phyloP scores from a whole-genome alignment of 2,113 vertebrate species.

The Anthoscopus minutus region DNA sequence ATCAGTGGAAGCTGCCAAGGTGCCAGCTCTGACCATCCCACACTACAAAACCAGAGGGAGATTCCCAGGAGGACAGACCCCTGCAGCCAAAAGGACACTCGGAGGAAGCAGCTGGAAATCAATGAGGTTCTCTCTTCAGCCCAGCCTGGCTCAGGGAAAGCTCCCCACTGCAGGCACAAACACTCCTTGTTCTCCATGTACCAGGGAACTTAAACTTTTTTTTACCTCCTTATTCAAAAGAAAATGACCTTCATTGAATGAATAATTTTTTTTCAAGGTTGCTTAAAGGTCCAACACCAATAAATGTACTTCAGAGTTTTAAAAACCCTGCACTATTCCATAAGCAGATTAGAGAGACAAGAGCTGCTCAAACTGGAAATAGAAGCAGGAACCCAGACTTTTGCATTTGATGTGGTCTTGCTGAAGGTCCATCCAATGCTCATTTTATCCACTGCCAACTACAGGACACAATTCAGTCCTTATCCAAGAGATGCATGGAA shows the following conservation, averaged over 20 bases:
- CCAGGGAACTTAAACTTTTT: neutral
- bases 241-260: neutral
- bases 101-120: neutral
- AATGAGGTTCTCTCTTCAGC: slow-evolving; percentile 9
- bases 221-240: neutral
- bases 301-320: neutral
- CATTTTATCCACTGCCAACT: neutral
- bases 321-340: neutral
- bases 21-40: neutral
- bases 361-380: neutral
- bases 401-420: neutral
- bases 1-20: accelerated
- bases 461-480: neutral
- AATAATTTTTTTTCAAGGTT: neutral
- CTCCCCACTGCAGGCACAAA: slow-evolving; percentile 5
- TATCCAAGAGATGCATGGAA: neutral
- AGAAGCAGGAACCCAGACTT: accelerated
- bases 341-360: neutral
- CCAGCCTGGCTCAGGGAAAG: neutral
- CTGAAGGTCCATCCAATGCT: neutral
- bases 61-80: neutral
- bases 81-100: neutral
- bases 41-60: neutral
- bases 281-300: neutral
- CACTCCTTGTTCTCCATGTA: slow-evolving; percentile 28